Conservation (phyloP, 2,797 vertebrate genomes). For the Carduelis carduelis region DNA sequence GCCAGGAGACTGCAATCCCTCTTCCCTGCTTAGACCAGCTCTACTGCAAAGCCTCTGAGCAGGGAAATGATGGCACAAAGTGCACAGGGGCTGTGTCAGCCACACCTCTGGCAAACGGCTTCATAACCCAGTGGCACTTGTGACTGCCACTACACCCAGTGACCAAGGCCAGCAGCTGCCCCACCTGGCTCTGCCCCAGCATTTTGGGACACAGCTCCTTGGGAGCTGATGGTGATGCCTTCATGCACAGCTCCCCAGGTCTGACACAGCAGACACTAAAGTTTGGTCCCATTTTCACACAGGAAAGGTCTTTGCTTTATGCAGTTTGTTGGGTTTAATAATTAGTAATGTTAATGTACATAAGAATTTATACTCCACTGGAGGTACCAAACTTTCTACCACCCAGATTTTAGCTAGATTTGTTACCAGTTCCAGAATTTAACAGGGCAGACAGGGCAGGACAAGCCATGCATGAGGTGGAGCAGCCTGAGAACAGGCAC, state of each 20-base stretch:
- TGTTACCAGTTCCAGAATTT: neutral
- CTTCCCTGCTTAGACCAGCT: neutral
- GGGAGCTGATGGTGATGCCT: neutral
- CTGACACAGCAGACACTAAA: neutral
- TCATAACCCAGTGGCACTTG: fast-evolving
- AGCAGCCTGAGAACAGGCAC: neutral
- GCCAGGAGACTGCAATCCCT: neutral
- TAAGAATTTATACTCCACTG: neutral
- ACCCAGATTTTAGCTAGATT: neutral
- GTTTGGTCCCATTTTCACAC: neutral
- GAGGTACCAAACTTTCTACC: neutral
- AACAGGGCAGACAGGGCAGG: neutral
- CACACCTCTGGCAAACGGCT: neutral
- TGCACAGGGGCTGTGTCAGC: neutral
- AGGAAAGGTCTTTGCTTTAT: neutral
- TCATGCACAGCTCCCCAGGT: neutral
- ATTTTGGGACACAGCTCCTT: neutral
- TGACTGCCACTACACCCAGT: neutral
- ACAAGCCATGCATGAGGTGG: fast-evolving
- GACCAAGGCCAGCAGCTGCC: neutral
- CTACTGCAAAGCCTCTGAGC: neutral
- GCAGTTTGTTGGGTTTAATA: neutral
- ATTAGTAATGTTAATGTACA: neutral
- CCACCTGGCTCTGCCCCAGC: neutral
- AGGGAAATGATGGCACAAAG: fast-evolving